Percentiles rank a stretch among this genome's conserved stretches.
Evolutionary conservation across 1,140 invertebrate species (phyloP).

Genomic region (Brevipalpus yothersi): DNA sequence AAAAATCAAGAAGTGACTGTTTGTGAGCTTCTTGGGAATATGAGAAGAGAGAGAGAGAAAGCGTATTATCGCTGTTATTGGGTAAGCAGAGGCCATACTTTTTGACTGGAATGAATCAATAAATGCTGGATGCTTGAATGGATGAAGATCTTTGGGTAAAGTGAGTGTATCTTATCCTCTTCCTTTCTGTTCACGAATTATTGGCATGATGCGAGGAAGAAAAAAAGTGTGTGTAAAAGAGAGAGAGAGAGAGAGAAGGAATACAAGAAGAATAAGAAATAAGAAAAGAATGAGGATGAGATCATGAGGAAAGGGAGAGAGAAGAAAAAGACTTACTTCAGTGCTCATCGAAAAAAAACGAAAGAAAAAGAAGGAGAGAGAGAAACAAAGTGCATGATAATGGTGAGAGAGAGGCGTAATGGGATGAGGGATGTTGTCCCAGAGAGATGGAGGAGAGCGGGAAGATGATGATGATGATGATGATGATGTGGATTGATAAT

Average conservation of each 20-base stretch:
- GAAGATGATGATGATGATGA: neutral
- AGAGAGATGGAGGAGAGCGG: neutral
- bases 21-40: neutral
- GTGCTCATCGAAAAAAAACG: no score
- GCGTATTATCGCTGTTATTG: no score
- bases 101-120: neutral
- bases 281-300: neutral
- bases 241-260: neutral
- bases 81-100: neutral
- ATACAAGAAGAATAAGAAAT: neutral
- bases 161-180: neutral
- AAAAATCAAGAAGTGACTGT: neutral
- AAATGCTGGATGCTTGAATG: neutral
- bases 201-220: neutral
- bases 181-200: neutral
- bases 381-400: no score
- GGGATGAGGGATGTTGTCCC: neutral
- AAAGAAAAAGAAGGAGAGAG: no score
- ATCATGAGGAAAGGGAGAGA: neutral
- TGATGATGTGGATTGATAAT: no score
- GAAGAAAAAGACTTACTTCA: neutral
- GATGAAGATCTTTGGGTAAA: neutral
- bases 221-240: neutral
- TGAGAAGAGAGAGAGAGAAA: no score
- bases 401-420: neutral